Conservation (phyloP, 2,888 invertebrate genomes). For the Hirtodrosophila trivittata region DNA sequence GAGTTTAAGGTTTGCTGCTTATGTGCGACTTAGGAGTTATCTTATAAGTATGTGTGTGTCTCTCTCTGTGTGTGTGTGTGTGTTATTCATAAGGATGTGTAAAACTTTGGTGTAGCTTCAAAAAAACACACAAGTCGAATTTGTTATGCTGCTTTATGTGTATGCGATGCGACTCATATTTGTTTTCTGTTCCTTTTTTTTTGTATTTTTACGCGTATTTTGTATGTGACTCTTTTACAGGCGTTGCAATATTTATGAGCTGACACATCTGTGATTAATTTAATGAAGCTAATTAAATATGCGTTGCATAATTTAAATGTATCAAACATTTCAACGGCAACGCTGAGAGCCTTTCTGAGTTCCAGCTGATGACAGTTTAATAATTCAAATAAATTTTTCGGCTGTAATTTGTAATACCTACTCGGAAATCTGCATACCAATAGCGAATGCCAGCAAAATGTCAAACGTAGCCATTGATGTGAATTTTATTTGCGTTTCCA, state of each 20-base stretch:
- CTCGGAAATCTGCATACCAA: slow-evolving; percentile 18
- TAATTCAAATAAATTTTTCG: slow-evolving; percentile 54
- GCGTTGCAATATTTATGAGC: slow-evolving; percentile 27
- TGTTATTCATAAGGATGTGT: too few relatives aligned
- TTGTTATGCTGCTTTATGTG: slow-evolving; percentile 1
- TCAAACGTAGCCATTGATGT: slow-evolving; percentile 17
- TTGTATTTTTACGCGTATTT: neutral
- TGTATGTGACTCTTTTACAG: neutral
- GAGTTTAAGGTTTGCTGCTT: neutral
- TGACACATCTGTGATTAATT: slow-evolving; percentile 30
- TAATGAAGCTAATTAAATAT: slow-evolving; percentile 47
- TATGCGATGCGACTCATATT: neutral
- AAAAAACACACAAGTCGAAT: neutral
- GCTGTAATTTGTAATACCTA: slow-evolving; percentile 18
- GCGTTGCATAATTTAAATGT: slow-evolving; percentile 30
- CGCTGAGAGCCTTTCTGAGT: neutral
- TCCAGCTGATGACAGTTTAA: slow-evolving; percentile 42
- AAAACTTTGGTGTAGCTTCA: neutral
- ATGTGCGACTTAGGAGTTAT: neutral
- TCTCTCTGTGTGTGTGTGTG: too few relatives aligned
- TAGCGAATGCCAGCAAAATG: neutral
- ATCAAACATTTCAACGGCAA: slow-evolving; percentile 16
- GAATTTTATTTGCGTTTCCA: slow-evolving; percentile 32
- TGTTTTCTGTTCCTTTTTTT: neutral
- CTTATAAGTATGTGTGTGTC: neutral